Base-by-base conservation (phyloP, 2,113 vertebrate species). In the Esox niger region DNA sequence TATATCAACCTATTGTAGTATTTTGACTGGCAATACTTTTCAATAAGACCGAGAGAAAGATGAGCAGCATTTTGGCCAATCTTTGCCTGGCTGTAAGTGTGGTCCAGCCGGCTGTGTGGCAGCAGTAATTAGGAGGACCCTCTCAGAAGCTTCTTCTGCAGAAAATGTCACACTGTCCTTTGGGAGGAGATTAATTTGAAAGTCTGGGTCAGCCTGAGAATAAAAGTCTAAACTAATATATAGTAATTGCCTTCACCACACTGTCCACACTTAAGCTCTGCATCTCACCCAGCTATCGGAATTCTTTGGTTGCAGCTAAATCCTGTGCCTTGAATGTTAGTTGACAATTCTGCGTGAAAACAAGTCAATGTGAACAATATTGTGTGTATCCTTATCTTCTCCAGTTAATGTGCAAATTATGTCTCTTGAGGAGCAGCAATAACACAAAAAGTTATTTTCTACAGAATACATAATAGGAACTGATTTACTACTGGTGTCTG, bases 81-180 rank as follows among this genome's bases (percentile, higher is more conserved):
- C n/a, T 43, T 43, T 15, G 13, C 38, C 13, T 11, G 33, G 13
- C 43, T 60, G 7, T 63, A 8, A 9, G 33, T 23, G 20, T 29
- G 35, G 62, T 20, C 1, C 0, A 35, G 23, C 25, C 11, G 49
- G 0, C 26, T 75, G 58, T 66, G 71, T 77, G 76, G 77, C 62
- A 31, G 27, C 67, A 70, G 75, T 88, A 87, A 90, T 88, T 90
- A 86, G 74, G 77, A 47, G 15, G 62, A 74, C 76, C 66, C 73
- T 82, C 79, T 86, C 77, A 76, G 78, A 79, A 80, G 79, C 70
- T 76, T 81, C 87, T 86, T 82, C 80, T 80, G 75, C 74, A 83
- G 80, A 86, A 91, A 90, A 90, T 90, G 86, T 89, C 88, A 91
- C 69, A 57, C 71, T 89, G 88, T 85, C 88, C 86, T 90, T 90